Conservation (phyloP, 2,888 invertebrate species). For the Drosophila borealis region DNA sequence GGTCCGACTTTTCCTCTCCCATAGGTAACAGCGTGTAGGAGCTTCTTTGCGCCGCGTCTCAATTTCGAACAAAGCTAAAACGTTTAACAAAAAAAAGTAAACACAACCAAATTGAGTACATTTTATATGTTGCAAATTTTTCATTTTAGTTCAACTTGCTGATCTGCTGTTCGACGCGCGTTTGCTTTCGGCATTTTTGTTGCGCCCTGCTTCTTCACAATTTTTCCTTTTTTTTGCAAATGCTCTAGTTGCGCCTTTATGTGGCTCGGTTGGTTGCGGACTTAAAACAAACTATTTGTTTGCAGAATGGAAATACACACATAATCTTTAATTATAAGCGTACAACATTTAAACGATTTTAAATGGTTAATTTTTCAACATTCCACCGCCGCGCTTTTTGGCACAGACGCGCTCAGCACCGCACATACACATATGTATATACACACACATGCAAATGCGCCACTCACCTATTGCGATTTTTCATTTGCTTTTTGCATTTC, state of each 20-base stretch:
- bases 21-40: conserved; percentile 69
- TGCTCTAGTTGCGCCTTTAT: conserved; percentile 1
- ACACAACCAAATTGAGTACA: background rate
- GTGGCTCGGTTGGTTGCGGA: background rate
- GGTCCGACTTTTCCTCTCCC: conserved; percentile 69
- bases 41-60: conserved; percentile 41
- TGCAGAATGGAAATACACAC: background rate
- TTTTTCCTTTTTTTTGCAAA: conserved; percentile 18
- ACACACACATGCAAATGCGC: conserved; percentile 20
- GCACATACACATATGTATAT: conserved; percentile 17
- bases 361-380: conserved; percentile 41
- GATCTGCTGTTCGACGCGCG: conserved; percentile 32
- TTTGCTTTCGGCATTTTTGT: conserved; percentile 43
- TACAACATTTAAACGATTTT: conserved; percentile 3
- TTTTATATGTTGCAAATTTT: conserved; percentile 11
- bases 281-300: background rate
- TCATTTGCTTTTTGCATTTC: conserved; percentile 26
- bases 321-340: background rate
- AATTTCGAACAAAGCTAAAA: conserved; percentile 52
- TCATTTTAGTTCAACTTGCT: background rate
- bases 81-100: conserved; percentile 11
- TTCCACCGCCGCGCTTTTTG: conserved; percentile 60
- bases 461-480: conserved; percentile 59
- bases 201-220: conserved; percentile 40
- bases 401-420: conserved; percentile 47